These are phyloP conservation scores for Notodonta ziczac DNA, from an alignment of 2,888 invertebrate genomes.

Conservation along the genomic window DNA sequence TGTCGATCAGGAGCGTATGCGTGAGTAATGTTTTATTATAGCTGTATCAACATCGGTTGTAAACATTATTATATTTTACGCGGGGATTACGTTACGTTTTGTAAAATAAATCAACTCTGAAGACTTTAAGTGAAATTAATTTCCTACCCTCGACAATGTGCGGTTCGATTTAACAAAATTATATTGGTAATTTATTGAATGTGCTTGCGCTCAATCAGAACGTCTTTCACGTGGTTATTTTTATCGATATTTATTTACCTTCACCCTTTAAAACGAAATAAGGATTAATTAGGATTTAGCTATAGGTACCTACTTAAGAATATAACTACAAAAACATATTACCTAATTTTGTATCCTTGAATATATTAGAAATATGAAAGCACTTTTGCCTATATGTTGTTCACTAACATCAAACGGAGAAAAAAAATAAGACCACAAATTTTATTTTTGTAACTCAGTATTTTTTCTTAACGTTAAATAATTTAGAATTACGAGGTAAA, in stretches of 20 bases:
- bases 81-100: background rate
- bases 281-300: constrained; percentile 28
- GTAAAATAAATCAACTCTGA: constrained; percentile 17
- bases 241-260: constrained; percentile 36
- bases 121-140: constrained; percentile 29
- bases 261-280: constrained; percentile 12
- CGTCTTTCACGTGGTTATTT: constrained; percentile 46
- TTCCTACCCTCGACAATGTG: constrained; percentile 26
- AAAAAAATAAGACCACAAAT: no score
- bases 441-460: no score
- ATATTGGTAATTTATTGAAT: constrained; percentile 38
- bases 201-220: constrained; percentile 39
- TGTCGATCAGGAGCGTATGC: constrained; percentile 26
- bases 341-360: no score
- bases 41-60: background rate
- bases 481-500: no score
- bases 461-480: no score
- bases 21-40: constrained; percentile 14
- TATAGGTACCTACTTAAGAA: background rate
- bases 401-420: no score
- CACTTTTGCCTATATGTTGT: no score
- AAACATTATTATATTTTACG: constrained; percentile 1
- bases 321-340: no score
- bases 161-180: constrained; percentile 34
- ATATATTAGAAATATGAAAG: no score